A percentile compares a stretch with the other conserved stretches of the same genome.
Conservation (phyloP, 2,888 invertebrate species). For the Caenorhabditis wallacei region DNA sequence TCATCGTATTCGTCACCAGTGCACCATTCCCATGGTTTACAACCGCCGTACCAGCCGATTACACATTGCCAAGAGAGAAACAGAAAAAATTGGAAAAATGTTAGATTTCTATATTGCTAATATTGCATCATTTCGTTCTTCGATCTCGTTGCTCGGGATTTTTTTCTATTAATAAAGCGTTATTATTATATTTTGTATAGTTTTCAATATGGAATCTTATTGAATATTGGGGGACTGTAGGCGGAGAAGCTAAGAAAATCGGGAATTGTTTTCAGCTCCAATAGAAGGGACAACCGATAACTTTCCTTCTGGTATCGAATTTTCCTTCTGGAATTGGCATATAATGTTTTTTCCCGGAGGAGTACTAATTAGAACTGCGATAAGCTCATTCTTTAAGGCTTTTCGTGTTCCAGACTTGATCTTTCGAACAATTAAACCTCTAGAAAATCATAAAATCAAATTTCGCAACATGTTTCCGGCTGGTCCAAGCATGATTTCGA, state of each 20-base stretch:
- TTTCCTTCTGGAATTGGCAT: no score
- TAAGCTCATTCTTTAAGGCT: no score
- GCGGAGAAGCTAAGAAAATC: no score
- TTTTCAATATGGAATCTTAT: background rate
- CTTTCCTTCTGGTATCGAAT: no score
- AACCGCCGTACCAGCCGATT: slow-evolving; percentile 51
- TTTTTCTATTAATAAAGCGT: slow-evolving; percentile 12
- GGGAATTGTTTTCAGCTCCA: no score
- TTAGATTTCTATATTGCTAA: slow-evolving; percentile 13
- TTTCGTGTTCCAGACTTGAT: no score
- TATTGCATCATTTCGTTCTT: slow-evolving; percentile 42
- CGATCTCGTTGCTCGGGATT: slow-evolving; percentile 45
- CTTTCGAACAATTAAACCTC: no score
- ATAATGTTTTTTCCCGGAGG: no score
- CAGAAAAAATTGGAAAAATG: slow-evolving; percentile 39
- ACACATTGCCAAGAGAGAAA: slow-evolving; percentile 45
- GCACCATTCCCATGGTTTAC: slow-evolving; percentile 59
- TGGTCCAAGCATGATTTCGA: background rate
- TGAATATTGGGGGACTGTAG: no score
- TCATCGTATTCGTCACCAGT: slow-evolving; percentile 51
- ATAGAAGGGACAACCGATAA: no score
- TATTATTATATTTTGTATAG: background rate
- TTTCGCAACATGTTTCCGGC: background rate
- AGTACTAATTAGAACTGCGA: no score
- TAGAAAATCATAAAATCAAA: no score